Evolutionary conservation across 2,888 invertebrate species (phyloP).

Genomic region (Nesidiocoris tenuis): DNA sequence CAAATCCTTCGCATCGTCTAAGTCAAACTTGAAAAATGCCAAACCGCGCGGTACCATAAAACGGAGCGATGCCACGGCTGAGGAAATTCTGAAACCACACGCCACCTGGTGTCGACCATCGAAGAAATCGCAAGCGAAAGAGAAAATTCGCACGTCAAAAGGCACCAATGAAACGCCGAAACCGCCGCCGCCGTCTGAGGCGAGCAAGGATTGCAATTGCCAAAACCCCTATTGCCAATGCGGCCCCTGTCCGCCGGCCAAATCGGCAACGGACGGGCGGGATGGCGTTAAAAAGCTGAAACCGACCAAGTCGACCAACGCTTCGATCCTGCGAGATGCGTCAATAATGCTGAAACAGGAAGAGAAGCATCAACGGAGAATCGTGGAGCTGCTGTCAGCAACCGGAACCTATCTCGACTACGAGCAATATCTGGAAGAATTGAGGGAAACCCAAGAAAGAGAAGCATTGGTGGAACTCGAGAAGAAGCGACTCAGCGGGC

Average conservation of each 20-base stretch:
- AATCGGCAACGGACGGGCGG: neutral
- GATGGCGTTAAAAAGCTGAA: neutral
- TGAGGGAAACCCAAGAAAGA: slow-evolving; percentile 18
- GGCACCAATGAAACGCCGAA: neutral
- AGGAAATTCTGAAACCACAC: neutral
- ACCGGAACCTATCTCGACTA: slow-evolving; percentile 19
- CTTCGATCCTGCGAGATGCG: slow-evolving; percentile 28
- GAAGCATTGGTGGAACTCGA: slow-evolving; percentile 26
- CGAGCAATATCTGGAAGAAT: slow-evolving; percentile 23
- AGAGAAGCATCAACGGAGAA: slow-evolving; percentile 2
- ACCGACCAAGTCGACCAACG: slow-evolving; percentile 11
- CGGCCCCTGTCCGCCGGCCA: slow-evolving; percentile 5
- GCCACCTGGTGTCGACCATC: neutral
- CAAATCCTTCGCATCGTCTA: no score
- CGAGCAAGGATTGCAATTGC: slow-evolving; percentile 11
- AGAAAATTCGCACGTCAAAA: neutral
- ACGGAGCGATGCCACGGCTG: neutral
- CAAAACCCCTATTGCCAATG: slow-evolving; percentile 25
- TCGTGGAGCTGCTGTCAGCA: slow-evolving; percentile 27
- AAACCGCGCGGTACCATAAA: no score
- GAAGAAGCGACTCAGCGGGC: slow-evolving; percentile 26
- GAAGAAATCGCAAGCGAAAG: neutral
- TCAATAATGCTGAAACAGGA: slow-evolving; percentile 28
- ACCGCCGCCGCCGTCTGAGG: neutral
- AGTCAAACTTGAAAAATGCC: no score